phyloP scores from a whole-genome alignment of 2,113 vertebrate genomes.

The Neolamprologus toae region DNA sequence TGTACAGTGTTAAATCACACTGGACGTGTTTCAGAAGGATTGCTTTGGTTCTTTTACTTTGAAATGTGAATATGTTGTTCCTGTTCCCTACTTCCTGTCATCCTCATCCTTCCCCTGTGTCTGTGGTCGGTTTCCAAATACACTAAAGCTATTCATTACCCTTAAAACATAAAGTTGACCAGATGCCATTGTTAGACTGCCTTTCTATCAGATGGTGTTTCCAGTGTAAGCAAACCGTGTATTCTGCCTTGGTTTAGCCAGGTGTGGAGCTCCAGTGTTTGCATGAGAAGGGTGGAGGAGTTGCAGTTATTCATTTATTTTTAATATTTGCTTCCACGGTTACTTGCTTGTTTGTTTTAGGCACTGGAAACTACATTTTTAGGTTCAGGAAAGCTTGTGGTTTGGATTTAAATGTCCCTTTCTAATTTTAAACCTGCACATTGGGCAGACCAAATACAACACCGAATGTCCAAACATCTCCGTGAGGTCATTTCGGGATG shows the following conservation, averaged over 20 bases:
- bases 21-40: not conserved
- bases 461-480: not conserved
- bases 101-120: not conserved
- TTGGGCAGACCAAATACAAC: not conserved
- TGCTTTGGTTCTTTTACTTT: not conserved
- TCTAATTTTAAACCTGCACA: not conserved
- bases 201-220: not conserved
- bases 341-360: not conserved
- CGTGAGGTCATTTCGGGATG: not conserved
- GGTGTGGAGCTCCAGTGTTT: not conserved
- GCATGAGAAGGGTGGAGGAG: not conserved
- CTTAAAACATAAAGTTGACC: not conserved
- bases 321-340: not conserved
- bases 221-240: not conserved
- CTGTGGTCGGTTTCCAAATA: not conserved
- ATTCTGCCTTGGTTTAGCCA: not conserved
- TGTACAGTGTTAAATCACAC: not conserved
- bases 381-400: not conserved
- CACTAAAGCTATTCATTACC: not conserved
- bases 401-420: not conserved
- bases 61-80: not conserved
- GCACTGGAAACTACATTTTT: not conserved
- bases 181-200: not conserved
- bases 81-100: not conserved
- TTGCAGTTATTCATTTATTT: not conserved